These are phyloP conservation scores for Eilema griseolum DNA, from an alignment of 2,888 invertebrate genomes.

Conservation along the genomic window DNA sequence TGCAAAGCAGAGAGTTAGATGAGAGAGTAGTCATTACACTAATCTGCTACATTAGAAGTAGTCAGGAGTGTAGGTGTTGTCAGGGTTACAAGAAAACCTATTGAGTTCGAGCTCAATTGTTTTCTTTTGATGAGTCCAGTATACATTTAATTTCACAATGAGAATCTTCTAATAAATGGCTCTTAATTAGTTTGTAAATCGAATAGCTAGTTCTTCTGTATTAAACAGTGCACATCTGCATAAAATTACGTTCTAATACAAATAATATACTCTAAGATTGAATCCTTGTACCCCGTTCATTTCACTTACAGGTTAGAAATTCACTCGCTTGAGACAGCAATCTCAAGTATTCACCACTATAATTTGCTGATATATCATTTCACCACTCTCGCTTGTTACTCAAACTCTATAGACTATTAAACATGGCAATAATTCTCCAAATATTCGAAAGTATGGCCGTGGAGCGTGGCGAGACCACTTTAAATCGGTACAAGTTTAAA, in stretches of 20 bases:
- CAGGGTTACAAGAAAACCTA: too few relatives aligned
- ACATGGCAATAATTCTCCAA: slow-evolving; percentile 39
- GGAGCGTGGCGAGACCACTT: slow-evolving; percentile 36
- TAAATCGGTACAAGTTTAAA: too few relatives aligned
- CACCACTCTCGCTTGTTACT: not conserved
- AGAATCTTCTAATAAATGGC: not conserved
- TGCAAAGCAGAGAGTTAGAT: too few relatives aligned
- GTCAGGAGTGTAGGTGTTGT: too few relatives aligned
- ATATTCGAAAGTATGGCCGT: slow-evolving; percentile 54
- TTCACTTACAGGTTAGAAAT: slow-evolving; percentile 34
- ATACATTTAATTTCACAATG: too few relatives aligned
- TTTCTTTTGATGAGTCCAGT: too few relatives aligned
- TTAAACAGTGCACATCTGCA: not conserved
- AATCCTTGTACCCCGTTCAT: slow-evolving; percentile 28
- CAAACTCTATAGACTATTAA: slow-evolving; percentile 33
- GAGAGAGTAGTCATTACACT: too few relatives aligned
- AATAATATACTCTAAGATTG: slow-evolving; percentile 22
- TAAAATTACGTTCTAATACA: not conserved
- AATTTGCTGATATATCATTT: slow-evolving; percentile 9
- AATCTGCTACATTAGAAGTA: too few relatives aligned
- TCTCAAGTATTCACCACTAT: not conserved
- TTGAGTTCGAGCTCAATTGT: too few relatives aligned
- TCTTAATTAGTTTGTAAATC: not conserved
- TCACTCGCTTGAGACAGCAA: slow-evolving; percentile 20
- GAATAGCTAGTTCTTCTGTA: not conserved